Evolutionary conservation across 2,888 invertebrate species (phyloP).

Genomic region (Phasia obesa): DNA sequence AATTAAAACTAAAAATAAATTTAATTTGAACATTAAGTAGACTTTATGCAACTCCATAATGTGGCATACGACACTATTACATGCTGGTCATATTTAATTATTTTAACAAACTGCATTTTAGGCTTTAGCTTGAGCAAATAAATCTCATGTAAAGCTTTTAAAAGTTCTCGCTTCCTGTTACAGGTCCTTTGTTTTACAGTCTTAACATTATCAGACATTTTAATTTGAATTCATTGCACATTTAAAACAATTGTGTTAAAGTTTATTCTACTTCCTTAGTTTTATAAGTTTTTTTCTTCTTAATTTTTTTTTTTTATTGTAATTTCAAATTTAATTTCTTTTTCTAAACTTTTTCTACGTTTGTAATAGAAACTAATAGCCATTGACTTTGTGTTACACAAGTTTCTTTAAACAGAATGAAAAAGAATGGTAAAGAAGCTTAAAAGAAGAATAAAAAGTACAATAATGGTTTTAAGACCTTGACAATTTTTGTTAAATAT

Average conservation of each 20-base stretch:
- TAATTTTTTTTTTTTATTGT: constrained; percentile 11
- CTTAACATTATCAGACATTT: constrained; percentile 25
- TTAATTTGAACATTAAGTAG: too few relatives aligned
- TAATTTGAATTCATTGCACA: constrained; percentile 59
- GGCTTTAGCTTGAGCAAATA: neutral
- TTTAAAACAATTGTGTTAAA: constrained; percentile 64
- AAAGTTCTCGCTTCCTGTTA: neutral
- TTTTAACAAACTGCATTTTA: too few relatives aligned
- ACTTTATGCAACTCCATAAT: too few relatives aligned
- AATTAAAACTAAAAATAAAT: too few relatives aligned
- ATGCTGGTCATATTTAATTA: too few relatives aligned
- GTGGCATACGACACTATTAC: too few relatives aligned
- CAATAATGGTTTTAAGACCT: constrained; percentile 49
- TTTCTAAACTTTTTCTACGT: constrained; percentile 46
- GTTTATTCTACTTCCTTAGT: constrained; percentile 55
- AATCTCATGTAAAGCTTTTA: constrained; percentile 3
- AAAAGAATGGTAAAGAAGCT: constrained; percentile 7
- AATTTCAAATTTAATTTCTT: constrained; percentile 46
- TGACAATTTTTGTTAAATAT: constrained; percentile 61
- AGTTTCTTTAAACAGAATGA: constrained; percentile 14
- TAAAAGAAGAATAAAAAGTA: constrained; percentile 18
- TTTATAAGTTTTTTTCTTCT: constrained; percentile 11
- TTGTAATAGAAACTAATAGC: constrained; percentile 63
- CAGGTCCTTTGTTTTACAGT: neutral
- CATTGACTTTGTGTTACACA: constrained; percentile 60